A percentile compares a stretch with the other conserved stretches of the same genome.
These are phyloP conservation scores for Etheostoma spectabile DNA, from an alignment of 2,113 vertebrate species.

Conservation along the genomic window DNA sequence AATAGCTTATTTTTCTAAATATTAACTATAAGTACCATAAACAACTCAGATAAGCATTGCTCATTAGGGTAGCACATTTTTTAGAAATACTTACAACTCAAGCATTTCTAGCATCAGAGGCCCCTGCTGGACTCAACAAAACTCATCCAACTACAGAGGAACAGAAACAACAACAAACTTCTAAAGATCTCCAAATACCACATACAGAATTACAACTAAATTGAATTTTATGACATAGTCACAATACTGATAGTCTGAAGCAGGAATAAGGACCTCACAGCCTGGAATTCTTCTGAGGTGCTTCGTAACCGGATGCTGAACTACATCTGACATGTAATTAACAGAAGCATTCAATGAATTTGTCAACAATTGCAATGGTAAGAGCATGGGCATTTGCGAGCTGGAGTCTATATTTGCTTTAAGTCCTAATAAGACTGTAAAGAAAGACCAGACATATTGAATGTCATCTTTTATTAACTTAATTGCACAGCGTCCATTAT, in stretches of 20 bases:
- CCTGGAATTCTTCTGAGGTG: slow-evolving; percentile 28
- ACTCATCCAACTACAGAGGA: not conserved
- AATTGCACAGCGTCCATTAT: slow-evolving; percentile 55
- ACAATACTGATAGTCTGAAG: slow-evolving; percentile 23
- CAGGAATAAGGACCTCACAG: slow-evolving; percentile 33
- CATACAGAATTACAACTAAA: slow-evolving; percentile 9
- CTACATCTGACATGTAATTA: slow-evolving; percentile 60
- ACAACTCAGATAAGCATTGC: not conserved
- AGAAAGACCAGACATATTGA: slow-evolving; percentile 71
- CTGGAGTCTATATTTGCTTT: slow-evolving; percentile 79
- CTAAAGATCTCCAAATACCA: slow-evolving; percentile 34
- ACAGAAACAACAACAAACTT: not conserved
- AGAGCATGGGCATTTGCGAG: slow-evolving; percentile 47
- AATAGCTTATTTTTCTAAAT: not conserved
- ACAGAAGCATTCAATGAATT: slow-evolving; percentile 53
- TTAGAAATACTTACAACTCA: not conserved
- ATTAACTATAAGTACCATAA: no score
- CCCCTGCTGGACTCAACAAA: not conserved
- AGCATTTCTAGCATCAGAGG: slow-evolving; percentile 1
- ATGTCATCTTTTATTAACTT: slow-evolving; percentile 79
- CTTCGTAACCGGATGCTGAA: slow-evolving; percentile 56
- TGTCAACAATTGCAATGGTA: slow-evolving; percentile 66
- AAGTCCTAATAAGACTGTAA: slow-evolving; percentile 79
- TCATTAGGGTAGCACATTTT: not conserved
- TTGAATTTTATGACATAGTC: slow-evolving; percentile 16